Conservation (phyloP, 1,140 invertebrate species). For the Anoplolepis gracilipes region DNA sequence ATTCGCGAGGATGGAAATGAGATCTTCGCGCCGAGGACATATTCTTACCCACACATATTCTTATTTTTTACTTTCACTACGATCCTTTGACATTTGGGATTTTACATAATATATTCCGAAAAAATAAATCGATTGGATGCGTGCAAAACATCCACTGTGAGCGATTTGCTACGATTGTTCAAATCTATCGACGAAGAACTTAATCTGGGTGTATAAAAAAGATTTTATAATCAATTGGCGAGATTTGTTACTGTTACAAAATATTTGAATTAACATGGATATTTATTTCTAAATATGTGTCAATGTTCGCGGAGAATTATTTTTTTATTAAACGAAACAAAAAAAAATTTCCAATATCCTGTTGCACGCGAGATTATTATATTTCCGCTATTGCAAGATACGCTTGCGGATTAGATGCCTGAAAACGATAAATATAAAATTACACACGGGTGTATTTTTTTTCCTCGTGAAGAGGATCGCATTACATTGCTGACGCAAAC, state of each 20-base stretch:
- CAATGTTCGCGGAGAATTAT: neutral
- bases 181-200: neutral
- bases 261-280: neutral
- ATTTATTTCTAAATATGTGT: neutral
- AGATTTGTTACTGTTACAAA: neutral
- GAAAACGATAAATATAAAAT: conserved; percentile 48
- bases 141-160: neutral
- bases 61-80: conserved; percentile 8
- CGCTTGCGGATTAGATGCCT: neutral
- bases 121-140: conserved; percentile 15
- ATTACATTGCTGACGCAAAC: conserved; percentile 21
- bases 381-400: conserved; percentile 6
- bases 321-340: neutral
- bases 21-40: conserved; percentile 11
- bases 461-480: neutral
- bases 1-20: neutral
- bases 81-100: neutral
- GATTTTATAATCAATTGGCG: neutral
- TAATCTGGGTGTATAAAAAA: neutral
- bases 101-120: neutral
- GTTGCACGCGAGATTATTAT: conserved; percentile 6
- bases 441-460: conserved; percentile 2
- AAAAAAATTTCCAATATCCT: neutral
- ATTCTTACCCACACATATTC: neutral
- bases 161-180: neutral